Evolutionary conservation across 2,888 invertebrate species (phyloP), one percentile per base, ranked within the genome.

Genomic region (Andrena trimmerana): DNA sequence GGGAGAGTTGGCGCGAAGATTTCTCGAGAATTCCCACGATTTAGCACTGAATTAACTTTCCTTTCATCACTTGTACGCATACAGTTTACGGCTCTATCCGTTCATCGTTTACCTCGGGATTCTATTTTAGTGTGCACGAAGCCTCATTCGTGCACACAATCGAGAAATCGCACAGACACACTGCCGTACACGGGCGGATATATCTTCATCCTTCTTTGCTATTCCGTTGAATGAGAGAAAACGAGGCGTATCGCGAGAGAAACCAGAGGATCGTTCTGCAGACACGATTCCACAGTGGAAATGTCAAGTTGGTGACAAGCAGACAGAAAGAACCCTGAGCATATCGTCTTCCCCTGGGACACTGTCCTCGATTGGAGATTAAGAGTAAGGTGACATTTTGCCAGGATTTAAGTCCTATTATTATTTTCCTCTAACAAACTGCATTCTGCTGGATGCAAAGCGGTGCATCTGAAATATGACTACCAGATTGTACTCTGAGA

Each of bases 211-310:
- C 81, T 81, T 62, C 81, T 81, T 74, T 83, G 69, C 60, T 66
- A 27, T n/a, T 27, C 59, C 27, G 52, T 60, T 60, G 82, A 66
- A 62, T 20, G 62, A 36, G 83, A 70, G 62, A 84, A 83, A 78
- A 86, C 72, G 74, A 67, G 60, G 54, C 52, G 62, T 71, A 74
- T 74, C 74, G 65, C 76, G 67, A 70, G 67, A 84, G 67, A 74
- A 82, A 83, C 81, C 85, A 74, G 83, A 80, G 83, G 62, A 65
- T 83, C 78, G 75, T 67, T 82, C 70, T 57, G 59, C 74, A 29
- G 74, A 52, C 71, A 63, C 57, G 66, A 72, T 10, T 69, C 33
- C 67, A 59, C 36, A 52, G 57, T 78, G 68, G 1, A 50, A 72
- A 31, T 36, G 29, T 5, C 10, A 13, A 50, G 67, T 36, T 42